These are phyloP conservation scores for Acanthopagrus latus DNA, from an alignment of 2,797 vertebrate species.

Conservation along the genomic window DNA sequence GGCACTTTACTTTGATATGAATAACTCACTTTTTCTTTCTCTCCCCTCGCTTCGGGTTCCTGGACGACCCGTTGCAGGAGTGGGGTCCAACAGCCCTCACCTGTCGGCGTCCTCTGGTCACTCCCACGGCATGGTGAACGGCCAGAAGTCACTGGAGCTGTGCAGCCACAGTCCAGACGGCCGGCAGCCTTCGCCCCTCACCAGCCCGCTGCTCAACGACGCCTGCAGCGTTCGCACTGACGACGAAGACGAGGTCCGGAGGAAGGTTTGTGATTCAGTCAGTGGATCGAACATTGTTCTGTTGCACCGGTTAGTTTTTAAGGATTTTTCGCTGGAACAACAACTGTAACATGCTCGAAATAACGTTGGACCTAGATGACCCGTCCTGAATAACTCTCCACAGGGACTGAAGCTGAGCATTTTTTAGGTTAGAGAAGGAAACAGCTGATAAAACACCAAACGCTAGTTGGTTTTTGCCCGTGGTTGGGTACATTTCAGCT, in stretches of 20 bases:
- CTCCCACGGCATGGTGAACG: slow-evolving; percentile 88
- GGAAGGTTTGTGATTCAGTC: slow-evolving; percentile 86
- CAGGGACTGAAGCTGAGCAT: slow-evolving; percentile 43
- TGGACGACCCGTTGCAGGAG: slow-evolving; percentile 76
- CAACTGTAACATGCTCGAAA: slow-evolving; percentile 48
- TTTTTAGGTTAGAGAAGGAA: slow-evolving; percentile 41
- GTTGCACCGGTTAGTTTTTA: too few relatives aligned
- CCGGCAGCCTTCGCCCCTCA: slow-evolving; percentile 92
- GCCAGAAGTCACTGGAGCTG: slow-evolving; percentile 89
- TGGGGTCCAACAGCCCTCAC: slow-evolving; percentile 90
- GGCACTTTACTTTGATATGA: background rate
- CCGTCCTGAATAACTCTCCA: slow-evolving; percentile 65
- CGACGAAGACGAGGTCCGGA: slow-evolving; percentile 93
- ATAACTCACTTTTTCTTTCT: slow-evolving; percentile 2
- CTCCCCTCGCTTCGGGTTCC: slow-evolving; percentile 19
- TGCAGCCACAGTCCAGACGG: slow-evolving; percentile 89
- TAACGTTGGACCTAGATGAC: slow-evolving; percentile 68
- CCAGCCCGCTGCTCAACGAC: slow-evolving; percentile 94
- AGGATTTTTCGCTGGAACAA: background rate
- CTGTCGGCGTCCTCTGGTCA: slow-evolving; percentile 90
- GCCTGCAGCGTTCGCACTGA: slow-evolving; percentile 90
- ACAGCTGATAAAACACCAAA: slow-evolving; percentile 10
- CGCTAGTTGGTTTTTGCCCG: background rate
- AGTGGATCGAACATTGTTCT: background rate
- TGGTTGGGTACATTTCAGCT: background rate